phyloP scores from a whole-genome alignment of 1,140 invertebrate genomes.

The Phymorhynchus buccinoides region DNA sequence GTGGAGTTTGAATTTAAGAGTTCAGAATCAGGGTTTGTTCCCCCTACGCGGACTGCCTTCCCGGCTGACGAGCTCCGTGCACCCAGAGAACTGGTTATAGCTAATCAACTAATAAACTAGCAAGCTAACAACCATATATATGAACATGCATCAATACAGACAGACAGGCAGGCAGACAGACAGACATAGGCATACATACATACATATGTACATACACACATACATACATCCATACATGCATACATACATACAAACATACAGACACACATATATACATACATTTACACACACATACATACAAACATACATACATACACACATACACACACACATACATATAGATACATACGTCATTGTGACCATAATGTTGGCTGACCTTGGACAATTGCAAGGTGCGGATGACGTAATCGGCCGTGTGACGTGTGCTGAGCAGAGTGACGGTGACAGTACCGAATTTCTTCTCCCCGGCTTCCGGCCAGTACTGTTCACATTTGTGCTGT shows the following conservation, averaged over 20 bases:
- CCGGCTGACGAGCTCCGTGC: too few relatives aligned
- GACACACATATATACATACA: neutral
- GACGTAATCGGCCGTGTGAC: slow-evolving; percentile 33
- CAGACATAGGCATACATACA: too few relatives aligned
- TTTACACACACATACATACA: too few relatives aligned
- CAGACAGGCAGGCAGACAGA: too few relatives aligned
- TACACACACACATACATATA: neutral
- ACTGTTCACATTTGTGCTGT: slow-evolving; percentile 93
- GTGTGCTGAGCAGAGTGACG: slow-evolving; percentile 21
- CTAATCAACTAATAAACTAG: too few relatives aligned
- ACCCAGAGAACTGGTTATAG: too few relatives aligned
- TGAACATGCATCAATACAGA: too few relatives aligned
- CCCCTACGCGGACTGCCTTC: too few relatives aligned
- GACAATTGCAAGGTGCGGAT: slow-evolving; percentile 26
- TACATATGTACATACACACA: slow-evolving; percentile 9
- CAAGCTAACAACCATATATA: too few relatives aligned
- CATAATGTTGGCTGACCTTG: slow-evolving; percentile 26
- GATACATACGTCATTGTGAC: neutral
- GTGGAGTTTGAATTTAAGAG: too few relatives aligned
- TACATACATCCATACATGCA: neutral
- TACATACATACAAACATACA: neutral
- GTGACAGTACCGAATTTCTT: slow-evolving; percentile 34
- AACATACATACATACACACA: too few relatives aligned
- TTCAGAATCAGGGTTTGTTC: too few relatives aligned
- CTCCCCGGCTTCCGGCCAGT: slow-evolving; percentile 42